Percentiles rank a stretch among this genome's conserved stretches.
Conservation (phyloP, 64 coral and sea anemone genomes). For the Cladopsammia gracilis region DNA sequence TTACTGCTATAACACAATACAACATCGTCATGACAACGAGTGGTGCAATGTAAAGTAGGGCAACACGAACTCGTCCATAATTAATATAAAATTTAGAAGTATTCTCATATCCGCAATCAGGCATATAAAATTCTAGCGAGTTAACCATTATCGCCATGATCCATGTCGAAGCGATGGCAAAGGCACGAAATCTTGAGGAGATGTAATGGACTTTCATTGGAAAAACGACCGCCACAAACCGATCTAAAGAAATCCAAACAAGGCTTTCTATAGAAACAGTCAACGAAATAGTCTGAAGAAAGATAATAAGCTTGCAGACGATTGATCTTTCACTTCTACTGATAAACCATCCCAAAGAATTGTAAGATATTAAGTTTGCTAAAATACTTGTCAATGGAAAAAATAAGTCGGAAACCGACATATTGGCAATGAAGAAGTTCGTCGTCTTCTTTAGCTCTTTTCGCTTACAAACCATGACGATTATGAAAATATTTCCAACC, state of each 20-base stretch:
- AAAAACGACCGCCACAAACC: constrained; percentile 47
- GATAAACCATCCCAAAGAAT: background rate
- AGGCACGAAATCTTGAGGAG: background rate
- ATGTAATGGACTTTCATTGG: constrained; percentile 5
- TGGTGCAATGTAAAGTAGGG: background rate
- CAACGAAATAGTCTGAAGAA: constrained; percentile 1
- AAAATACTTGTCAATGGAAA: background rate
- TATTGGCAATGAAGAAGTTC: constrained; percentile 61
- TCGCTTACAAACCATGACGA: constrained; percentile 28
- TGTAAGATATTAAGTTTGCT: background rate
- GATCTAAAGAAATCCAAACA: constrained; percentile 39
- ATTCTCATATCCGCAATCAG: background rate
- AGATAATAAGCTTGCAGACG: constrained; percentile 55
- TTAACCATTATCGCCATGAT: background rate
- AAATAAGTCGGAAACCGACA: constrained; percentile 50
- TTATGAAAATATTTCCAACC: constrained; percentile 42
- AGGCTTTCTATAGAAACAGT: constrained; percentile 38
- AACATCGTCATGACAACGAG: background rate
- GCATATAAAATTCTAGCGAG: background rate
- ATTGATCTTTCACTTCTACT: background rate
- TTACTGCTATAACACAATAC: background rate
- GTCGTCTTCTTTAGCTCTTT: constrained; percentile 6
- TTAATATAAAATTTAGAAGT: background rate
- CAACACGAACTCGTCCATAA: background rate
- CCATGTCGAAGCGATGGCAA: background rate